phyloP scores from a whole-genome alignment of 2,113 vertebrate species.

The Microtus ochrogaster region DNA sequence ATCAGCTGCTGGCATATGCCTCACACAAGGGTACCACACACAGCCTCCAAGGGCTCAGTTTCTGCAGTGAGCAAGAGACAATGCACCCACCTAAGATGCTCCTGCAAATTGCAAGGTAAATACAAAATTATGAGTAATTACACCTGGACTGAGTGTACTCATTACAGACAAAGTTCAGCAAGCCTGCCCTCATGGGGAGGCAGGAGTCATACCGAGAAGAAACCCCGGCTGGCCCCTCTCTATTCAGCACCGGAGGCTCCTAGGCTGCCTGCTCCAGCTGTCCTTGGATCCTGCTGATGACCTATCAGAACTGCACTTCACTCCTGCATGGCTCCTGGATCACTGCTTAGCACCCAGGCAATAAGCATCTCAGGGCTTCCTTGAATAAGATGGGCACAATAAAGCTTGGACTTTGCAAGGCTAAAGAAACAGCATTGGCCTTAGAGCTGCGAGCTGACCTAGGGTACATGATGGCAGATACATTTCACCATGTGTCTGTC shows the following conservation, averaged over 20 bases:
- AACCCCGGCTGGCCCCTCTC: not conserved
- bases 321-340: not conserved
- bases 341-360: too few relatives aligned
- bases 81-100: accelerated
- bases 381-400: not conserved
- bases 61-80: accelerated
- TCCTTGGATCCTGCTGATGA: not conserved
- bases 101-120: not conserved
- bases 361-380: not conserved
- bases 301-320: too few relatives aligned
- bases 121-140: not conserved
- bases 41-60: not conserved
- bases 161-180: conserved; percentile 18
- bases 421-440: not conserved
- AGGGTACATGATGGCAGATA: too few relatives aligned
- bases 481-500: not conserved
- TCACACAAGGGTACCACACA: accelerated
- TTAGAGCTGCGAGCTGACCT: not conserved
- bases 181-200: not conserved
- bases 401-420: not conserved
- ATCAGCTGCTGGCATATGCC: accelerated
- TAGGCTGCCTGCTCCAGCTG: not conserved
- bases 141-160: not conserved
- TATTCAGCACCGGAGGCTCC: not conserved
- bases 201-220: not conserved